Percentiles rank a stretch among this genome's conserved stretches.
These are phyloP conservation scores for Zapornia atra DNA, from an alignment of 2,113 vertebrate species.

Conservation along the genomic window DNA sequence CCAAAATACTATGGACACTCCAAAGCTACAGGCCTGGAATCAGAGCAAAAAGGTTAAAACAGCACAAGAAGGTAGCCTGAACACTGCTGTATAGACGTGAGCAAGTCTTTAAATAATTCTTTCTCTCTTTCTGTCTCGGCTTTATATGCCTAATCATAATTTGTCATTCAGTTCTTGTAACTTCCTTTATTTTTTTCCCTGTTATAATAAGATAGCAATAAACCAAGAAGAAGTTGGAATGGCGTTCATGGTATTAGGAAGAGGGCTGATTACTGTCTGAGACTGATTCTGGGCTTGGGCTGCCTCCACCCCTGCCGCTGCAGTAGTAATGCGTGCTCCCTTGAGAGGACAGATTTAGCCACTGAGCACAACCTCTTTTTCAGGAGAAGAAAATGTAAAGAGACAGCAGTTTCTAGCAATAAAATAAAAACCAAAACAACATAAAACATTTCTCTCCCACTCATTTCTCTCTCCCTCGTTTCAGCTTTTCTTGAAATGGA, in stretches of 20 bases:
- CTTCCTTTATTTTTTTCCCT: not conserved
- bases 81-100: not conserved
- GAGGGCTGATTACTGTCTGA: not conserved
- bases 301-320: conserved; percentile 35
- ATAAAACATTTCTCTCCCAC: not conserved
- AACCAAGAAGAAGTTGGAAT: not conserved
- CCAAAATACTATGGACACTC: not conserved
- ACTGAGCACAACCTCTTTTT: not conserved
- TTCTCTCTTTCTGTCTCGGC: not conserved
- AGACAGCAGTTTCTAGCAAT: conserved; percentile 59
- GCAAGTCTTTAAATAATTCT: conserved; percentile 32
- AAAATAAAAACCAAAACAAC: conserved; percentile 1
- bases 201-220: not conserved
- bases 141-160: conserved; percentile 12
- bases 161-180: conserved; percentile 15
- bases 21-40: not conserved
- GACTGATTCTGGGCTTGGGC: not conserved
- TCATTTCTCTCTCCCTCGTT: not conserved
- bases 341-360: conserved; percentile 55
- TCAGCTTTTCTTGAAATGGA: conserved; percentile 31
- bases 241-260: not conserved
- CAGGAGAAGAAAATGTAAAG: conserved; percentile 63
- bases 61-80: not conserved
- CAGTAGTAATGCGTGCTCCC: conserved; percentile 25
- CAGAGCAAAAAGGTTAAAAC: not conserved